Base-by-base conservation (phyloP, 2,888 invertebrate genomes). In the Eupithecia abbreviata region DNA sequence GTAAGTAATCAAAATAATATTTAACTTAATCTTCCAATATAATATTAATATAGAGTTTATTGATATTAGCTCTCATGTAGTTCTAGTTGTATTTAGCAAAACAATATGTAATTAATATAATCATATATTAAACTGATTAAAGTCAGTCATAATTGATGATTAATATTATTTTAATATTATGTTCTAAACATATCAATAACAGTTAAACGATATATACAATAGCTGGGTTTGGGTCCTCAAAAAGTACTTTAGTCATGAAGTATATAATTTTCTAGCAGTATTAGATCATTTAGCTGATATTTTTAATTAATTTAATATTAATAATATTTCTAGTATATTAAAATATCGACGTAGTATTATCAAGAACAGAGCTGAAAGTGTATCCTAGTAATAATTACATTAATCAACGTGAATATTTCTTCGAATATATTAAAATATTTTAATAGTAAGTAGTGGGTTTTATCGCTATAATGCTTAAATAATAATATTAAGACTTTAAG, bases 201-300 rank as follows among this genome's bases (percentile, higher is more conserved):
- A 62, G 51, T 67, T 77, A 70, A 67, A 71, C 76, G 71, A 47
- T 72, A 80, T 74, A 30, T 70, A 81, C 90, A 90, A 92, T 92
- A 92, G 93, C 93, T 93, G 93, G 93, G 87, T 86, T 90, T 87
- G 92, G 93, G 92, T 92, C 92, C 92, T 89, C 85, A 82, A 79
- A 84, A 77, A 79, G 82, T 79, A 79, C 74, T 78, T 78, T 80
- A 81, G 74, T 76, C 76, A 18, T 49, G 18, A 68, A 69, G 47
- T 18, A 18, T 47, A 47, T 69, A 79, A 74, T 58, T 79, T 72
- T 47, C 73, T 79, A 58, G 18, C 71, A 67, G 49, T 72, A 62
- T 68, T 72, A 70, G 47, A 68, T 77, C n/a, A 72, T 74, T 76
- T 75, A 62, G 6, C 0, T 75, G 73, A 5, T 72, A 74, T 51